These are phyloP conservation scores for silkworm (Bombyx mori) DNA, from an alignment of 1,140 invertebrate species.

Conservation along the genomic window DNA sequence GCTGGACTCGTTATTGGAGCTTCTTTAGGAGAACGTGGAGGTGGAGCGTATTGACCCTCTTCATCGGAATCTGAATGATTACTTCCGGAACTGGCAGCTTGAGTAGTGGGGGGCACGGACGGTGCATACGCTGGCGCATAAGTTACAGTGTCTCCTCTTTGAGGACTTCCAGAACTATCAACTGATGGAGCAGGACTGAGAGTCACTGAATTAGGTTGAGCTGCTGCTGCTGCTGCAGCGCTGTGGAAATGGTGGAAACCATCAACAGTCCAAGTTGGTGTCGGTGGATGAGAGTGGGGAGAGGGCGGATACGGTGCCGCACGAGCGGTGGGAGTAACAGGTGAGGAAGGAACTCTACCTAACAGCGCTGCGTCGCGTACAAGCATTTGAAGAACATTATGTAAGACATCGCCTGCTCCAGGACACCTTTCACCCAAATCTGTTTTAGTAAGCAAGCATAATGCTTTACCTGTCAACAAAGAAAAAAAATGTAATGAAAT, in stretches of 20 bases:
- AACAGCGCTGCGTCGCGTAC: conserved; percentile 84
- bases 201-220: conserved; percentile 86
- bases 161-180: conserved; percentile 89
- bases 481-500: conserved; percentile 9
- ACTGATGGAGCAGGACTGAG: conserved; percentile 90
- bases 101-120: conserved; percentile 65
- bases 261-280: conserved; percentile 80
- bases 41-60: conserved; percentile 71
- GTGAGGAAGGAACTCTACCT: conserved; percentile 85
- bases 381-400: conserved; percentile 92
- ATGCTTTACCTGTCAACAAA: conserved; percentile 81
- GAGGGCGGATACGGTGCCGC: conserved; percentile 82
- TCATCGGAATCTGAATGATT: conserved; percentile 85
- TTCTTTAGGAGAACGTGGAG: conserved; percentile 61
- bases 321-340: conserved; percentile 86
- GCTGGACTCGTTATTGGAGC: conserved; percentile 52
- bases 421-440: conserved; percentile 93
- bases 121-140: conserved; percentile 87
- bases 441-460: conserved; percentile 90
- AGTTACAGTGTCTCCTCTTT: conserved; percentile 79
- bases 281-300: conserved; percentile 83
- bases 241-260: conserved; percentile 74
- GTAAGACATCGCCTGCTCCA: conserved; percentile 92
- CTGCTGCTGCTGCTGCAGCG: conserved; percentile 76
- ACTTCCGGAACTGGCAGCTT: conserved; percentile 73